Base-by-base conservation (phyloP, 2,797 vertebrate genomes). In the Schizothorax lantsangensis region DNA sequence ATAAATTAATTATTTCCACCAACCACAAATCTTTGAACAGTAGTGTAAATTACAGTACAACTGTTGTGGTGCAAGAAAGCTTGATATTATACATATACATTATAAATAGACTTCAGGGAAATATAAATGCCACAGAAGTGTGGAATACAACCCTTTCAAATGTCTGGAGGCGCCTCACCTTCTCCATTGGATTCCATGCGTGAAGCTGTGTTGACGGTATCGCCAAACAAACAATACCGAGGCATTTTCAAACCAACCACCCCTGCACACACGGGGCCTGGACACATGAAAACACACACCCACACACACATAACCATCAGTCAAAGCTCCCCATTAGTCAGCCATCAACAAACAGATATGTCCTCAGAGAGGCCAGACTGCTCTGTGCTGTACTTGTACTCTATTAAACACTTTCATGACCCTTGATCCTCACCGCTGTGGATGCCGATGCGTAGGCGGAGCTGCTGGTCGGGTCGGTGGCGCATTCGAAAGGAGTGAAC, bases 401-500 rank as follows among this genome's bases (percentile, higher is more conserved):
- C 68, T 75, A 15, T 62, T 43, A 83, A 62, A 73, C 69, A 33
- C 59, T 45, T 66, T 80, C 19, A 6, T 59, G 36, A 40, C 64
- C 33, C 19, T 5, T 71, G 62, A 71, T 10, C 33, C 91, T 87
- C 72, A 97, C 97, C 97, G 0, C 96, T 98, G 93, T 98, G 97
- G 86, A 98, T 95, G 80, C 97, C 97, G 0, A 97, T 97, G 88
- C 97, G 94, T 33, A 98, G 93, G 19, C 92, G 92, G 3, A 98
- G 96, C 91, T 97, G 96, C 89, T 97, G 96, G 40, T 94, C 91
- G 0, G 97, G 95, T 33, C 96, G 91, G 89, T 98, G 97, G 49
- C 94, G 95, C 90, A 97, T 98, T 85, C 91, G 94, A 93, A 98
- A 98, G 84, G 93, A 95, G 82, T 92, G 94, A 2, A 98, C 97